Conservation (phyloP, 2,113 vertebrate species). For the Sclerurus mexicanus region DNA sequence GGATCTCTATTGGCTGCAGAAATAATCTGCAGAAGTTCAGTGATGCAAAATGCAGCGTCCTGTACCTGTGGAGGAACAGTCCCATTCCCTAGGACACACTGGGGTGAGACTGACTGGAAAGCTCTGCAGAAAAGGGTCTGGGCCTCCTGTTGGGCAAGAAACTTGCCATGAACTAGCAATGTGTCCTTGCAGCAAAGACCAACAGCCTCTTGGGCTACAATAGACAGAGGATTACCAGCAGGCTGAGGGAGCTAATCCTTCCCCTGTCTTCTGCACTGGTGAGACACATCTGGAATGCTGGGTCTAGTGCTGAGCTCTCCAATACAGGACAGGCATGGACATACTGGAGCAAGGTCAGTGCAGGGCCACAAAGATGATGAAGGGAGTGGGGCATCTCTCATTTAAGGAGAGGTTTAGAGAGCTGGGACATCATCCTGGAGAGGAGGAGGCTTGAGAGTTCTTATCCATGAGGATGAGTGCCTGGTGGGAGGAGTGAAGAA, state of each 20-base stretch:
- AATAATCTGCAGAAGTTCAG: not conserved
- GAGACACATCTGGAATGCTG: not conserved
- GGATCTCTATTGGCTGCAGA: not conserved
- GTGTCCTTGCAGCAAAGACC: not conserved
- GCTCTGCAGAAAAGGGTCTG: not conserved
- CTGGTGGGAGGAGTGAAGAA: not conserved
- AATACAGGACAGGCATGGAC: not conserved
- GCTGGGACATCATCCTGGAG: not conserved
- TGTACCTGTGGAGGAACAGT: not conserved
- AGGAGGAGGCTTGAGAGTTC: not conserved
- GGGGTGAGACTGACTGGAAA: not conserved
- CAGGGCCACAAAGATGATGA: not conserved
- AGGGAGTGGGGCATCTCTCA: not conserved
- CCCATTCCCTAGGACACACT: not conserved
- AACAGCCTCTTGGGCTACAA: not conserved
- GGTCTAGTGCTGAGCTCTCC: not conserved
- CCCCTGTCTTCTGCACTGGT: not conserved
- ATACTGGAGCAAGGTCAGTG: not conserved
- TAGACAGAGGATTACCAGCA: not conserved
- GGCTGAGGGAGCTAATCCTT: not conserved
- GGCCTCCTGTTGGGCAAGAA: not conserved
- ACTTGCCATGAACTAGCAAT: not conserved
- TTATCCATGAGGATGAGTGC: not conserved
- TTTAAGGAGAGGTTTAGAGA: not conserved
- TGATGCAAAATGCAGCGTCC: fast-evolving